Base-by-base conservation (phyloP, 2,888 invertebrate genomes). In the Tuberolachnus salignus region DNA sequence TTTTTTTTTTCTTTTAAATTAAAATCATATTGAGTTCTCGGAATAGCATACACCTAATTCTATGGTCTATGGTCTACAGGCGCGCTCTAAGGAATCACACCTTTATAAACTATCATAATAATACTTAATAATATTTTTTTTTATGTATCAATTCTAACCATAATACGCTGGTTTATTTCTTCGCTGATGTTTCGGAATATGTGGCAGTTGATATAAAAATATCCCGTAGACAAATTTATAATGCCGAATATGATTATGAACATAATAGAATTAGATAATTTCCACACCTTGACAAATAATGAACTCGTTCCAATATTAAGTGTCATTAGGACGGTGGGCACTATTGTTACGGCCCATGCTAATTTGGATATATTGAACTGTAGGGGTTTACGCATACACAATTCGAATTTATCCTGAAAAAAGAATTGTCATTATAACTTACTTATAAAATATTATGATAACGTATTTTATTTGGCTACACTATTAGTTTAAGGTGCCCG, bases 401-500 rank as follows among this genome's bases (percentile, higher is more conserved):
- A 55, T 70, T 70, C 70, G n/a, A 21, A 70, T 70, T 70, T 70
- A 14, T 55, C 42, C 70, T 70, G 21, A 70, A 70, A 69, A 53
- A 55, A 42, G 6, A 34, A 67, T 3, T 16, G 11, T 26, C 26
- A n/a, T n/a, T n/a, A n/a, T n/a, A n/a, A n/a, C n/a, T n/a, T n/a
- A n/a, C n/a, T n/a, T n/a, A n/a, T n/a, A n/a, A n/a, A n/a, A n/a
- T n/a, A n/a, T n/a, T n/a, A n/a, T n/a, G n/a, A n/a, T n/a, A n/a
- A n/a, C n/a, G n/a, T n/a, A n/a, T n/a, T n/a, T n/a, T n/a, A n/a
- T n/a, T n/a, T n/a, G n/a, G n/a, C n/a, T n/a, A n/a, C n/a, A n/a
- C n/a, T n/a, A n/a, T n/a, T n/a, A n/a, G n/a, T n/a, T n/a, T n/a
- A n/a, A n/a, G n/a, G n/a, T n/a, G n/a, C n/a, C n/a, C n/a, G n/a